Base-by-base conservation (phyloP, 2,888 invertebrate species). In the Ischnura elegans region DNA sequence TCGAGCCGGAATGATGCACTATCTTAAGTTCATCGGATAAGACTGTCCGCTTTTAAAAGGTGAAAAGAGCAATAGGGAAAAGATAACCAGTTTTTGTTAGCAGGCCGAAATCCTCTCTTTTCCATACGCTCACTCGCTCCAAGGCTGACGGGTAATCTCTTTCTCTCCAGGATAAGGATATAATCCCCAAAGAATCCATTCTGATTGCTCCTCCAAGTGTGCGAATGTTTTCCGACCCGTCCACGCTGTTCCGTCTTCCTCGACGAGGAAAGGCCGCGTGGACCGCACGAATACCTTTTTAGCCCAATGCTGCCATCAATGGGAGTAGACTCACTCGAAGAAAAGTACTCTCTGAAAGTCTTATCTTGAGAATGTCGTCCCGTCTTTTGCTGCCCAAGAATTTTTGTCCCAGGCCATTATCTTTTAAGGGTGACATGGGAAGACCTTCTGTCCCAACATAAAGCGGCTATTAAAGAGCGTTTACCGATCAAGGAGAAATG, bases 61-160 rank as follows among this genome's bases (percentile, higher is more conserved):
- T 13, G 51, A 76, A 36, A 29, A 76, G 76, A 36, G 76, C 25
- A 76, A 36, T 8, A 6, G 76, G n/a, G 36, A n/a, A 76, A 76
- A 76, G 36, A 76, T 76, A 76, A 76, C 76, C 76, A 36, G 76
- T 76, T 76, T 76, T 76, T 76, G 76, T 76, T 25, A n/a, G 76
- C n/a, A n/a, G 25, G 10, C 36, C 36, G 10, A 76, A 76, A 76
- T 76, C 76, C 76, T 25, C 76, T 36, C n/a, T 13, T 36, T 36
- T 36, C 76, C 29, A 8, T 76, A 2, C 8, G 2, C 36, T 76
- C 36, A 36, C 76, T 76, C 16, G 76, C 10, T 36, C 10, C 16
- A 29, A 13, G 36, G 0, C 36, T 76, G 1, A 2, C 25, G 2
- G 6, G 36, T 36, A 13, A 36, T 76, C 76, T 76, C 76, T 76